Evolutionary conservation across 2,888 invertebrate species (phyloP), one percentile per base, ranked within the genome.

Genomic region (Tubulanus polymorphus): DNA sequence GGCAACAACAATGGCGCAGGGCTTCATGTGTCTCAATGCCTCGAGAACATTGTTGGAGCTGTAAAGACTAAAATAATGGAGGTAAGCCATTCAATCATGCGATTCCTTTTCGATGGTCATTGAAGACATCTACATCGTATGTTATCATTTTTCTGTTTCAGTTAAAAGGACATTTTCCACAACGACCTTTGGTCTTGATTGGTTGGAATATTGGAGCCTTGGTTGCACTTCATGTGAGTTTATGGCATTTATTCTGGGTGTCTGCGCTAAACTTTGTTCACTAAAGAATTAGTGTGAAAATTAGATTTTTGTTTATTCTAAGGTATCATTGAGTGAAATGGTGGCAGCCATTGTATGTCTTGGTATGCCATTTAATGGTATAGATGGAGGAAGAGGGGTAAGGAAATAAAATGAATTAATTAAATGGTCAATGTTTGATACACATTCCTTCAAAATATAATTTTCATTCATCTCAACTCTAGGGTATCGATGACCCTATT

Each of bases 131-230:
- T 12, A 32, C 10, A 12, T 32, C n/a, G n/a, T n/a, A n/a, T n/a
- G n/a, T n/a, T n/a, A n/a, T n/a, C n/a, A n/a, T n/a, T 51, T 53
- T 50, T 15, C 29, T 35, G 48, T 67, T 66, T 20, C 66, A 77
- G 74, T 76, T 88, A 2, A 84, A 86, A 68, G 81, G 81, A 3
- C 87, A 87, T 63, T 85, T 84, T 72, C 85, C 87, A 2, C 85
- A 84, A 45, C 83, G 87, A 59, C 87, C 87, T 37, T 85, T 91
- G 26, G 84, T 90, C 56, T 79, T 91, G n/a, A 80, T 89, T 54
- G 91, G 91, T 10, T 87, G 89, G 74, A 87, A 88, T 71, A 84
- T 87, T 30, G 89, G 89, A n/a, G 85, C 88, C 18, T 83, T 88
- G 0, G 79, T 90, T 37, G 89, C 90, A 1, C 83, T 87, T 66